Evolutionary conservation across 2,797 vertebrate genomes (phyloP).

Genomic region (Rhadinocentrus ornatus): DNA sequence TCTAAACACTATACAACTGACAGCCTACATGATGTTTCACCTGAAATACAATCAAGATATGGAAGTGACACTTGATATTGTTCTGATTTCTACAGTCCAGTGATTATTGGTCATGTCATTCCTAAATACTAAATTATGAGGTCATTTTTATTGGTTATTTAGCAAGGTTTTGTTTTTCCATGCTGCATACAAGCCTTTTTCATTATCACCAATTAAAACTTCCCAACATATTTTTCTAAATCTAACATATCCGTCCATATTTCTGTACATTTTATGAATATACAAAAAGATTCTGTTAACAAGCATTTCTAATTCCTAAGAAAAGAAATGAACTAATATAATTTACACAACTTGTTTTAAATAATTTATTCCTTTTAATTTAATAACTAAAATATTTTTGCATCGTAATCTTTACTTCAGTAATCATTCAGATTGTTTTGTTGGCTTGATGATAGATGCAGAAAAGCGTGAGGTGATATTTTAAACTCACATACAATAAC

Average conservation of each 20-base stretch:
- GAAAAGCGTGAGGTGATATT: not conserved
- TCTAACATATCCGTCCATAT: not conserved
- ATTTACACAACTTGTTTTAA: not conserved
- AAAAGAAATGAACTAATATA: not conserved
- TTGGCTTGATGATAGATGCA: not conserved
- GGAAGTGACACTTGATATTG: not conserved
- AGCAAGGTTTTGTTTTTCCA: not conserved
- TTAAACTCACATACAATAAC: not conserved
- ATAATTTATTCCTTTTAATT: not conserved
- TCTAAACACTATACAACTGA: not conserved
- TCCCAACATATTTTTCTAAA: conserved; percentile 39
- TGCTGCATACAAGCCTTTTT: too few species aligned
- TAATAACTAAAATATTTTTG: not conserved
- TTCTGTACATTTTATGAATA: not conserved
- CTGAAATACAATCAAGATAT: not conserved
- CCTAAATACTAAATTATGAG: not conserved
- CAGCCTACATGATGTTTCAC: not conserved
- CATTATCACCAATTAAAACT: not conserved
- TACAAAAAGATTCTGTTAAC: not conserved
- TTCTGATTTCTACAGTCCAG: not conserved
- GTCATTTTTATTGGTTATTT: not conserved
- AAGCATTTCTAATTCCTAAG: not conserved
- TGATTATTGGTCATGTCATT: not conserved
- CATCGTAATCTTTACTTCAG: not conserved
- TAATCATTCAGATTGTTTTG: not conserved